Evolutionary conservation across 2,888 invertebrate genomes (phyloP).

Genomic region (Drosophila nr. fundita): DNA sequence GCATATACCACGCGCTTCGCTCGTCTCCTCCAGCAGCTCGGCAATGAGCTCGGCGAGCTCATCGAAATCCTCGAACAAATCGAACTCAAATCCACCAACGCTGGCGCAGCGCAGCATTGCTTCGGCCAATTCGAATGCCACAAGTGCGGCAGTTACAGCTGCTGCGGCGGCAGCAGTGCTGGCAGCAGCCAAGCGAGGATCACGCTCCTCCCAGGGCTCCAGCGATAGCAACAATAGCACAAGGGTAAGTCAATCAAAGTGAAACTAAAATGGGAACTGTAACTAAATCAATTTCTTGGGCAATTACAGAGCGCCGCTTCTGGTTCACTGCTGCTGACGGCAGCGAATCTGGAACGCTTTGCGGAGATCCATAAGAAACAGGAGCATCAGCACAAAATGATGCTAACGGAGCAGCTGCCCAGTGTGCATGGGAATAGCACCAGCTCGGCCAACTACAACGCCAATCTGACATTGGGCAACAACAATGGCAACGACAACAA

Average conservation of each 20-base stretch:
- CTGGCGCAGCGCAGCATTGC: conserved; percentile 59
- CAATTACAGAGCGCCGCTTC: conserved; percentile 90
- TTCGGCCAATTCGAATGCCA: conserved; percentile 48
- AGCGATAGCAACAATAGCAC: conserved; percentile 91
- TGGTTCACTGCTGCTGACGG: conserved; percentile 91
- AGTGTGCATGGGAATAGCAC: conserved; percentile 54
- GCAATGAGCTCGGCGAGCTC: conserved; percentile 79
- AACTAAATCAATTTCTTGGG: conserved; percentile 11
- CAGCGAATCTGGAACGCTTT: conserved; percentile 89
- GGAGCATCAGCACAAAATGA: conserved; percentile 72
- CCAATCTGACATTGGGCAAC: conserved; percentile 72
- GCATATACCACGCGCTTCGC: conserved; percentile 94
- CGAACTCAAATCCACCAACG: conserved; percentile 79
- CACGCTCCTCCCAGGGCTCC: conserved; percentile 89
- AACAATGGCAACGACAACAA: conserved; percentile 37
- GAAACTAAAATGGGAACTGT: neutral
- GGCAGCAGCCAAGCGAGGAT: conserved; percentile 85
- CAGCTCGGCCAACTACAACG: conserved; percentile 66
- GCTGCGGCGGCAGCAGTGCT: conserved; percentile 74
- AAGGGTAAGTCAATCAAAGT: conserved; percentile 87
- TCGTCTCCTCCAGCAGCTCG: conserved; percentile 85
- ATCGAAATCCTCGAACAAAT: conserved; percentile 80
- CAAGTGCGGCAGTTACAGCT: conserved; percentile 71
- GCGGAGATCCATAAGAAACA: conserved; percentile 86
- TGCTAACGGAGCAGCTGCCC: conserved; percentile 52